phyloP scores from a whole-genome alignment of 2,888 invertebrate species.

The Helobdella robusta region DNA sequence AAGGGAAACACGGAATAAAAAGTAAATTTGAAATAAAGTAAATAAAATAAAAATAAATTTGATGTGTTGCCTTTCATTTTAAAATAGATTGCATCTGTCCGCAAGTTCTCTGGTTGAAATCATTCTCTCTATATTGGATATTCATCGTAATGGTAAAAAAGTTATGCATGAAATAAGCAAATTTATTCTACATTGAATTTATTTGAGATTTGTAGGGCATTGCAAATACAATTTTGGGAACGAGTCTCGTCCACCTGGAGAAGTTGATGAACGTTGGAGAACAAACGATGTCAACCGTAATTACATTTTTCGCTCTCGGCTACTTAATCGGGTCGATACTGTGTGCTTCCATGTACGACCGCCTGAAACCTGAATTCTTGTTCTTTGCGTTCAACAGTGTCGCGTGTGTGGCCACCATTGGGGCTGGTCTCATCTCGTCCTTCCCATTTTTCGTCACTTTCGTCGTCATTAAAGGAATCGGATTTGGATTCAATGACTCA shows the following conservation, averaged over 20 bases:
- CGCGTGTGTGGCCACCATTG: neutral
- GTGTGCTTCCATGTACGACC: constrained; percentile 28
- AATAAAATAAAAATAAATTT: too few species aligned
- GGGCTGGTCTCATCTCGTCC: neutral
- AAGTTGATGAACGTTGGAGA: constrained; percentile 19
- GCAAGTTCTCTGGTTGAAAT: too few species aligned
- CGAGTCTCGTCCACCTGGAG: constrained; percentile 28
- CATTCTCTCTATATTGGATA: too few species aligned
- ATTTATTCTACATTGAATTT: too few species aligned
- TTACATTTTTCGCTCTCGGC: constrained; percentile 21
- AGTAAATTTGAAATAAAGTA: too few species aligned
- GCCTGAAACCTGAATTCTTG: constrained; percentile 19
- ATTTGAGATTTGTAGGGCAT: too few species aligned
- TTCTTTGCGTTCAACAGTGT: constrained; percentile 9
- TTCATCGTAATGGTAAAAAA: too few species aligned
- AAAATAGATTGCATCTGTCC: too few species aligned
- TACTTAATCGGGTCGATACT: constrained; percentile 26
- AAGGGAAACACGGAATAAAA: too few species aligned
- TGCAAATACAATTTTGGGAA: constrained; percentile 25
- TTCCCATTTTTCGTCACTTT: constrained; percentile 10
- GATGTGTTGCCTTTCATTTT: too few species aligned
- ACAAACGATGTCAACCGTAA: constrained; percentile 15
- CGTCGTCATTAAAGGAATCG: constrained; percentile 19
- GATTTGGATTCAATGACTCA: constrained; percentile 27
- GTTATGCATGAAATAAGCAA: too few species aligned